A percentile compares a stretch with the other conserved stretches of the same genome.
These are phyloP conservation scores for Pristionchus maxplancki DNA, from an alignment of 2,888 invertebrate genomes.

Conservation along the genomic window DNA sequence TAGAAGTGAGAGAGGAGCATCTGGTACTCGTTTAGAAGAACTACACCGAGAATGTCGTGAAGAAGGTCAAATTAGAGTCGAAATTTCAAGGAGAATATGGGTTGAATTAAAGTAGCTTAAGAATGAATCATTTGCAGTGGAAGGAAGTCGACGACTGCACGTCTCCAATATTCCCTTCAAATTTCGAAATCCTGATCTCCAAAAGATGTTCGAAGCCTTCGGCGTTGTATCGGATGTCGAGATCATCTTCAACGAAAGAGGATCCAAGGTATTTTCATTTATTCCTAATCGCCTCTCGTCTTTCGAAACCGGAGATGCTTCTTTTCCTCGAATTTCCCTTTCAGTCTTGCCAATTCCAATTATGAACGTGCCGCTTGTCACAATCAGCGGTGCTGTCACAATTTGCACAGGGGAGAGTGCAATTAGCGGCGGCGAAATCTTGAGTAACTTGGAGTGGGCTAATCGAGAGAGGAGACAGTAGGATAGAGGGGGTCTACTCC, in stretches of 20 bases:
- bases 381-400: slow-evolving; percentile 8
- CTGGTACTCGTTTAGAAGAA: slow-evolving; percentile 21
- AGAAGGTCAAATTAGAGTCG: background rate
- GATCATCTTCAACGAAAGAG: slow-evolving; percentile 99
- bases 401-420: slow-evolving; percentile 37
- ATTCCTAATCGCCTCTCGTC: slow-evolving; percentile 13
- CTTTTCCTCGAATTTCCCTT: background rate
- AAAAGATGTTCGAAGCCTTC: slow-evolving; percentile 89
- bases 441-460: slow-evolving; percentile 13
- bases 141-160: slow-evolving; percentile 87
- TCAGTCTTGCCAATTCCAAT: slow-evolving; percentile 37
- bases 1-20: slow-evolving; percentile 13
- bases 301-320: background rate
- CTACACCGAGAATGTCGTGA: background rate
- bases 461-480: slow-evolving; percentile 24
- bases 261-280: slow-evolving; percentile 90
- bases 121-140: slow-evolving; percentile 8
- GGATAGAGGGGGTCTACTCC: slow-evolving; percentile 6
- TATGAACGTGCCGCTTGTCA: slow-evolving; percentile 1
- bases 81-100: background rate
- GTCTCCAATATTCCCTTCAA: slow-evolving; percentile 99
- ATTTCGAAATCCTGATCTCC: slow-evolving; percentile 97
- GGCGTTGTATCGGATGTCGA: slow-evolving; percentile 99
- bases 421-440: slow-evolving; percentile 8
- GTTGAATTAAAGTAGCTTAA: background rate